Percentiles rank a stretch among this genome's conserved stretches.
phyloP scores from a whole-genome alignment of 92 coral and sea anemone species.

The Ricordea florida region DNA sequence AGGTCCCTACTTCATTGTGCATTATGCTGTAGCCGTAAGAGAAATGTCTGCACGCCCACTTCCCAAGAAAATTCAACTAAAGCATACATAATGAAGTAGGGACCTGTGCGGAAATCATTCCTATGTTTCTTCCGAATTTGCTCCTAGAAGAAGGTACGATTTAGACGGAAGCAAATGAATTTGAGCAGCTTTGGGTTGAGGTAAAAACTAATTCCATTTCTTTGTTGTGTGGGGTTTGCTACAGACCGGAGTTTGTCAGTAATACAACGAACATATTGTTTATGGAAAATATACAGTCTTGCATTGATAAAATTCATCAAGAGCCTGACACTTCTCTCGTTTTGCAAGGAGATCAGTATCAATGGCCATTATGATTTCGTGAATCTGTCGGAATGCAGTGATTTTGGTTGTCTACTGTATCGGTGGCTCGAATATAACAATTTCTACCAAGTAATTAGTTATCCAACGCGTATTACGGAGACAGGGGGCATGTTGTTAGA shows the following conservation, averaged over 20 bases:
- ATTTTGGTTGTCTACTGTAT: slow-evolving; percentile 7
- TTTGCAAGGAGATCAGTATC: slow-evolving; percentile 11
- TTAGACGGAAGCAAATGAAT: slow-evolving; percentile 6
- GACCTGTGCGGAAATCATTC: too few species aligned
- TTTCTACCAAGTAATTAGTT: not conserved
- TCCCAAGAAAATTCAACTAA: too few species aligned
- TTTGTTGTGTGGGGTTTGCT: slow-evolving; percentile 15
- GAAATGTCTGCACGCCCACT: too few species aligned
- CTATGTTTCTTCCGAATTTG: too few species aligned
- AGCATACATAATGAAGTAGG: too few species aligned
- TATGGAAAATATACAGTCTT: not conserved
- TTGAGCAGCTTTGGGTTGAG: slow-evolving; percentile 33
- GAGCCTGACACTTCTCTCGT: slow-evolving; percentile 17
- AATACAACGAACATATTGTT: not conserved
- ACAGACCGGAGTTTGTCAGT: not conserved
- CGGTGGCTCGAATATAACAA: slow-evolving; percentile 31
- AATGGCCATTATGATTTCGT: slow-evolving; percentile 13
- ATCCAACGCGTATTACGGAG: slow-evolving; percentile 40
- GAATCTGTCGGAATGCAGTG: not conserved
- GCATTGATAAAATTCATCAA: not conserved
- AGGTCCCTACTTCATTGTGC: too few species aligned
- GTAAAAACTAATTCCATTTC: not conserved
- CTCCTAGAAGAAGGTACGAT: too few species aligned
- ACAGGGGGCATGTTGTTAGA: slow-evolving; percentile 26
- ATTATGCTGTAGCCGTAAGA: not conserved